A percentile compares a stretch with the other conserved stretches of the same genome.
Conservation (phyloP, 1,140 invertebrate species). For the Parapsyche elsis region DNA sequence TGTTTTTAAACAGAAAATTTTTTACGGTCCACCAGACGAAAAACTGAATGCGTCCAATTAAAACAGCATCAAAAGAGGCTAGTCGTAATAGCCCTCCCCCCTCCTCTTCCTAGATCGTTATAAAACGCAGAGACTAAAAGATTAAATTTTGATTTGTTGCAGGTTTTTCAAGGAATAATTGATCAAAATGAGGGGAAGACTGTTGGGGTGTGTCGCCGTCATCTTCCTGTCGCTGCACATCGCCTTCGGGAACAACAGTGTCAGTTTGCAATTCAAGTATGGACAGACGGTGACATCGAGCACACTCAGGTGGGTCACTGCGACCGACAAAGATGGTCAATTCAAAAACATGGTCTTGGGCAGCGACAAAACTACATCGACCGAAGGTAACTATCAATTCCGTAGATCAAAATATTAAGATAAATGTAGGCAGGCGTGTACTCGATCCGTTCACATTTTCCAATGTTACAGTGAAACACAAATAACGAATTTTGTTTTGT, state of each 20-base stretch:
- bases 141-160: conserved; percentile 37
- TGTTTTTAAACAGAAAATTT: conserved; percentile 12
- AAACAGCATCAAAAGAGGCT: conserved; percentile 34
- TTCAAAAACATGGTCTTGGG: conserved; percentile 61
- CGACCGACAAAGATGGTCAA: conserved; percentile 51
- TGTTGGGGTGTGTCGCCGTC: background rate
- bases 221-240: background rate
- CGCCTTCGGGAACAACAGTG: conserved; percentile 45
- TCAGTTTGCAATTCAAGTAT: conserved; percentile 60
- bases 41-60: conserved; percentile 29
- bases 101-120: background rate
- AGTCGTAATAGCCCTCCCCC: background rate
- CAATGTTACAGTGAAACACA: background rate
- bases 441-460: background rate
- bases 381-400: conserved; percentile 37
- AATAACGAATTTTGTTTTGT: background rate
- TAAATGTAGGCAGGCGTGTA: too few relatives aligned
- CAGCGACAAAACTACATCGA: conserved; percentile 38
- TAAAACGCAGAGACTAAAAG: background rate
- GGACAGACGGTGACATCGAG: conserved; percentile 63
- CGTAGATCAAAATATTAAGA: too few relatives aligned
- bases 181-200: conserved; percentile 11
- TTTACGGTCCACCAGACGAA: conserved; percentile 30
- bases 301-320: conserved; percentile 61
- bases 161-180: conserved; percentile 20